Percentiles rank a stretch among this genome's conserved stretches.
These are phyloP conservation scores for Drosophila tanythrix DNA, from an alignment of 2,888 invertebrate genomes.

Conservation along the genomic window DNA sequence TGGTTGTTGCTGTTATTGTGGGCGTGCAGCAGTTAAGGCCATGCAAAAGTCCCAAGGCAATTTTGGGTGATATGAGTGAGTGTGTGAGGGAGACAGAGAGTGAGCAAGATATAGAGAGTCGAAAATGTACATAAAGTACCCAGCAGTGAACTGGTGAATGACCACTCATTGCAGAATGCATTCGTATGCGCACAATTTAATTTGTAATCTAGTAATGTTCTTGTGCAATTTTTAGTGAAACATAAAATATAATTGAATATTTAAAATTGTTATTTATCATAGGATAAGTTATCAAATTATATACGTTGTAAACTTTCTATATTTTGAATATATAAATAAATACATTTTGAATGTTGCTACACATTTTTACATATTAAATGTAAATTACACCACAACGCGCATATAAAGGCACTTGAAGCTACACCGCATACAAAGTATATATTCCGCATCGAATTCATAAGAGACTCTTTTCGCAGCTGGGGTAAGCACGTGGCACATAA, in stretches of 20 bases:
- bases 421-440: not conserved
- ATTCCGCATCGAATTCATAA: not conserved
- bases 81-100: constrained; percentile 9
- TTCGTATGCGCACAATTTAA: not conserved
- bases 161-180: not conserved
- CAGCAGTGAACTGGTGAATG: not conserved
- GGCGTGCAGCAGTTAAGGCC: constrained; percentile 55
- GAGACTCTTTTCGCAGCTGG: not conserved
- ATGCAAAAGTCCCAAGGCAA: constrained; percentile 61
- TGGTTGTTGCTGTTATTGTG: constrained; percentile 43
- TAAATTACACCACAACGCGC: not conserved
- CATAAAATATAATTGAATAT: not conserved
- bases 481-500: not conserved
- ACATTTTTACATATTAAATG: not conserved
- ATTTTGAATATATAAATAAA: not conserved
- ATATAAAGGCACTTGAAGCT: not conserved
- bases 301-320: not conserved
- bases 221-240: not conserved
- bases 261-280: not conserved
- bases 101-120: not conserved
- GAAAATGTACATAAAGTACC: not conserved
- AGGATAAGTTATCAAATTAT: not conserved
- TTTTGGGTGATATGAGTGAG: constrained; percentile 18
- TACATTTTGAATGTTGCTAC: not conserved
- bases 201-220: not conserved